Percentiles rank a stretch among this genome's conserved stretches.
phyloP scores from a whole-genome alignment of 2,888 invertebrate genomes.

The Drosophila niveifrons region DNA sequence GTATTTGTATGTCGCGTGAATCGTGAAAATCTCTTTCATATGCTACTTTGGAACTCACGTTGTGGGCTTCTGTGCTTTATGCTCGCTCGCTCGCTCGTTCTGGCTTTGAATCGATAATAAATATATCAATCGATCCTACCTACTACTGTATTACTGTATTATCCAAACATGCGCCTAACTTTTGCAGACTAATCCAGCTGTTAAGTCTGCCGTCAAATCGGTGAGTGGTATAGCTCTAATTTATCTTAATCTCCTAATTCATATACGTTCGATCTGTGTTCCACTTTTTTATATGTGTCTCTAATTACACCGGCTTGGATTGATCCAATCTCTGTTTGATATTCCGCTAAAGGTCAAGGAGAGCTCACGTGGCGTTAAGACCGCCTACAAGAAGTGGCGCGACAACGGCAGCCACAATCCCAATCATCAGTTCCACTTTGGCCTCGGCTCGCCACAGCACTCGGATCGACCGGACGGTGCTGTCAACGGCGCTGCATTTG shows the following conservation, averaged over 20 bases:
- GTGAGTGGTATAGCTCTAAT: slow-evolving; percentile 88
- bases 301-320: background rate
- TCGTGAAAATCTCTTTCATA: slow-evolving; percentile 62
- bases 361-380: slow-evolving; percentile 91
- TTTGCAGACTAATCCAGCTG: slow-evolving; percentile 96
- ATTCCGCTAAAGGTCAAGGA: slow-evolving; percentile 88
- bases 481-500: slow-evolving; percentile 47
- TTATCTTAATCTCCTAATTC: background rate
- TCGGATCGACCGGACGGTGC: slow-evolving; percentile 84
- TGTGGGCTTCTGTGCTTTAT: slow-evolving; percentile 68
- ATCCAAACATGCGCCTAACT: slow-evolving; percentile 64
- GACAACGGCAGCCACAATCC: slow-evolving; percentile 83
- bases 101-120: slow-evolving; percentile 18
- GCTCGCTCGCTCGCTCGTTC: slow-evolving; percentile 48
- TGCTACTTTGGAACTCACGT: slow-evolving; percentile 71
- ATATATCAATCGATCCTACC: slow-evolving; percentile 18
- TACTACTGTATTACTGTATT: slow-evolving; percentile 36
- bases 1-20: slow-evolving; percentile 38
- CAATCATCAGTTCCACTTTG: slow-evolving; percentile 80
- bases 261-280: slow-evolving; percentile 3
- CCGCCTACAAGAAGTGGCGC: slow-evolving; percentile 90
- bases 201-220: slow-evolving; percentile 96
- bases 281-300: background rate
- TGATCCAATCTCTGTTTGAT: slow-evolving; percentile 1
- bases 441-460: slow-evolving; percentile 81